These are phyloP conservation scores for Orientallactaga bullata DNA, from an alignment of 2,113 vertebrate species.

Conservation along the genomic window DNA sequence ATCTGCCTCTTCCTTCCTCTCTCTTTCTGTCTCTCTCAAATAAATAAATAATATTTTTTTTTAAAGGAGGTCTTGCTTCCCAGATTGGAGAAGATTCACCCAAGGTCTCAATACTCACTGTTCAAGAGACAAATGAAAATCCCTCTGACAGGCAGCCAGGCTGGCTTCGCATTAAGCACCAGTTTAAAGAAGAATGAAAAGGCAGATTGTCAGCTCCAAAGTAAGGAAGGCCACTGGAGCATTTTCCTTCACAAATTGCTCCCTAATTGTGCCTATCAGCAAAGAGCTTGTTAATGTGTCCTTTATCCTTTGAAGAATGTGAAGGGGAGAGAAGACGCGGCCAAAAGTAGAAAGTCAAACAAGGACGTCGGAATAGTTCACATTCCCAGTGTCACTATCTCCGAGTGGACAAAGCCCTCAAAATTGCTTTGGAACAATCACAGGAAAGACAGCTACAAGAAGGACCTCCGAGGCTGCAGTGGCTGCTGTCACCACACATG, in stretches of 20 bases:
- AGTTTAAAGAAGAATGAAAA: constrained; percentile 45
- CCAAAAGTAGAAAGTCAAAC: constrained; percentile 77
- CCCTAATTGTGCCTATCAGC: constrained; percentile 58
- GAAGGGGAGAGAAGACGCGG: constrained; percentile 4
- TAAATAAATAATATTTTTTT: too few species aligned
- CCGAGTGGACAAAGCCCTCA: constrained; percentile 63
- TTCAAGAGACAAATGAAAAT: constrained; percentile 4
- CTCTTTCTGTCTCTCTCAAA: too few species aligned
- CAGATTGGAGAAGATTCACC: background rate
- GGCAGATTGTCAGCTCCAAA: constrained; percentile 39
- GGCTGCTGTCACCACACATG: rapidly evolving
- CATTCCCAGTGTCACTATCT: constrained; percentile 61
- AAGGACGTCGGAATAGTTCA: constrained; percentile 65
- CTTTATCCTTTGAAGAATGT: constrained; percentile 76
- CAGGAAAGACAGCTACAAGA: background rate
- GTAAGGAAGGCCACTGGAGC: constrained; percentile 53
- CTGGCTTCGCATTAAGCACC: background rate
- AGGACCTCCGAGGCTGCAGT: background rate
- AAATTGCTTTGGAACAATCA: constrained; percentile 26
- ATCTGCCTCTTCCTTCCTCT: too few species aligned
- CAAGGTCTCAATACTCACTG: rapidly evolving
- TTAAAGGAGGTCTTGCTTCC: background rate
- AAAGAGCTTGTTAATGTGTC: constrained; percentile 54
- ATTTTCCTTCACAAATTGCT: constrained; percentile 58
- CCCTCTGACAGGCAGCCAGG: background rate